These are phyloP conservation scores for Gobius niger DNA, from an alignment of 2,113 vertebrate species.

Conservation along the genomic window DNA sequence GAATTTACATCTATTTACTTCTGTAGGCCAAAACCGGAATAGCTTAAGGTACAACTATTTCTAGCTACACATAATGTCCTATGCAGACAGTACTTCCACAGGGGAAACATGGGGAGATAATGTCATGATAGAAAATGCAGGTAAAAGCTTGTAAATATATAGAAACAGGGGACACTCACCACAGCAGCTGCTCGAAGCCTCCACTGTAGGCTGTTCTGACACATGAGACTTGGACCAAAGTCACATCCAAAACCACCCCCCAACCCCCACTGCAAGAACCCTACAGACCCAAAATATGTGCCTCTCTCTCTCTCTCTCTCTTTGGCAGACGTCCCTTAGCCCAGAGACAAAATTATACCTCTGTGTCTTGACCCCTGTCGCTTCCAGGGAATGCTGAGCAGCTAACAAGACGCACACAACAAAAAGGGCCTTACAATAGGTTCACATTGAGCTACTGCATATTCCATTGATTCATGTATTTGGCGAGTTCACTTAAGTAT, in stretches of 20 bases:
- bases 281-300: conserved; percentile 59
- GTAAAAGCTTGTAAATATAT: conserved; percentile 2
- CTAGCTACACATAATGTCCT: too few species aligned
- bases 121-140: conserved; percentile 19
- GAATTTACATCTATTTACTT: not conserved
- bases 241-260: conserved; percentile 22
- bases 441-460: too few species aligned
- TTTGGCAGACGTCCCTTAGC: conserved; percentile 28
- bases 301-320: conserved; percentile 25
- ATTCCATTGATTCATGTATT: too few species aligned
- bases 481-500: too few species aligned
- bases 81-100: conserved; percentile 1
- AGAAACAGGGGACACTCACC: conserved; percentile 67
- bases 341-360: conserved; percentile 58
- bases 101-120: conserved; percentile 5
- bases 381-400: conserved; percentile 7
- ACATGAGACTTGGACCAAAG: conserved; percentile 56
- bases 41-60: not conserved
- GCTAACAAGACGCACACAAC: not conserved
- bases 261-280: conserved; percentile 20
- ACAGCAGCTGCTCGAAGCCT: conserved; percentile 63
- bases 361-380: not conserved
- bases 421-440: too few species aligned
- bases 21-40: not conserved
- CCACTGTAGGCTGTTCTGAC: conserved; percentile 55